Evolutionary conservation across 2,888 invertebrate genomes (phyloP).

Genomic region (Cataglyphis rosenhaueri): DNA sequence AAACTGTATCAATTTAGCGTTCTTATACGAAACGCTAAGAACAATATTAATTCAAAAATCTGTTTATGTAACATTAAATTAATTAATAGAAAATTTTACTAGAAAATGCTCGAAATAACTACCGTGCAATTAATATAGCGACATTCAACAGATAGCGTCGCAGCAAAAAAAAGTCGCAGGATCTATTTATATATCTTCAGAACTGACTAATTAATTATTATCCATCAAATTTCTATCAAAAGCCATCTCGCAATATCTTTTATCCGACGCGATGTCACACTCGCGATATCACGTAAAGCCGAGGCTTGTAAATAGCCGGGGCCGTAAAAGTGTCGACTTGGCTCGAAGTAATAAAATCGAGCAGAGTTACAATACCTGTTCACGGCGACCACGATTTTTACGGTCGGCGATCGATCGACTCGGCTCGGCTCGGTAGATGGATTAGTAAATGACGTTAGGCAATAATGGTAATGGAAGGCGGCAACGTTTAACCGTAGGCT

Average conservation of each 20-base stretch:
- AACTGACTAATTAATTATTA: slow-evolving; percentile 31
- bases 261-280: slow-evolving; percentile 17
- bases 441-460: slow-evolving; percentile 57
- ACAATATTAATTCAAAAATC: neutral
- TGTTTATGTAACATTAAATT: neutral
- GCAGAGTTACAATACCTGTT: slow-evolving; percentile 38
- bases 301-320: slow-evolving; percentile 42
- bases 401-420: slow-evolving; percentile 45
- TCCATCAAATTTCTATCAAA: slow-evolving; percentile 26
- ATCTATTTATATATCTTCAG: slow-evolving; percentile 22
- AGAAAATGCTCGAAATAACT: neutral
- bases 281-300: slow-evolving; percentile 25
- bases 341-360: slow-evolving; percentile 46
- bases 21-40: neutral
- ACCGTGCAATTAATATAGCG: neutral
- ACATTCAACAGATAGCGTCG: neutral
- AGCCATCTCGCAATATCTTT: slow-evolving; percentile 34
- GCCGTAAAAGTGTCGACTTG: slow-evolving; percentile 50
- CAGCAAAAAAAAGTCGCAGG: neutral
- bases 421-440: slow-evolving; percentile 53
- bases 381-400: slow-evolving; percentile 51
- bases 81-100: neutral
- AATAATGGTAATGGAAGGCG: slow-evolving; percentile 77
- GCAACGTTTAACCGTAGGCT: slow-evolving; percentile 64
- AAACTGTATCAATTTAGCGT: no score